phyloP scores from a whole-genome alignment of 2,113 vertebrate genomes.

The Lasiurus cinereus region DNA sequence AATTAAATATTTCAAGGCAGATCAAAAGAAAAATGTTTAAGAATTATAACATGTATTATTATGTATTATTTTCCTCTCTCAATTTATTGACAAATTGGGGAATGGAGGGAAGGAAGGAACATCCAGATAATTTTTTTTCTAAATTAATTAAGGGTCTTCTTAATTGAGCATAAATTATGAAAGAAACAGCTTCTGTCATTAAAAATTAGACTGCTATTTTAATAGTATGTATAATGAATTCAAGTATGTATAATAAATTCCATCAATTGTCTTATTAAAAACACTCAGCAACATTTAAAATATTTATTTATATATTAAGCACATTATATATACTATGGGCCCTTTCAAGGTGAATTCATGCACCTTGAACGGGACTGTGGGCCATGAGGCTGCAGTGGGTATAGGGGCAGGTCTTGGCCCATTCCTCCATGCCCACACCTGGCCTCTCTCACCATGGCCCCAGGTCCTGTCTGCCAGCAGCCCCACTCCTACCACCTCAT shows the following conservation, averaged over 20 bases:
- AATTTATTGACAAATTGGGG: background rate
- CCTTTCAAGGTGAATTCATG: too few species aligned
- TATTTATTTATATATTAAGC: background rate
- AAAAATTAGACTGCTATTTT: slow-evolving; percentile 34
- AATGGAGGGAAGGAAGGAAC: background rate
- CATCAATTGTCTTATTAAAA: slow-evolving; percentile 32
- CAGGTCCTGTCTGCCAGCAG: too few species aligned
- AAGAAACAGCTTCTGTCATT: slow-evolving; percentile 47
- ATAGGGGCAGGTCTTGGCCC: too few species aligned
- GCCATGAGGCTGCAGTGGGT: too few species aligned
- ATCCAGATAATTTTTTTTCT: background rate
- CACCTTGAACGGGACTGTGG: too few species aligned
- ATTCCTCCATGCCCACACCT: too few species aligned
- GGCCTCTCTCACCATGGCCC: too few species aligned
- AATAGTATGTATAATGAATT: background rate
- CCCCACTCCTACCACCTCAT: too few species aligned
- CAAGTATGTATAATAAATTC: background rate
- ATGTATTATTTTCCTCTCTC: slow-evolving; percentile 31
- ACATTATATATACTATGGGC: background rate
- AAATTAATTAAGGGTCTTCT: slow-evolving; percentile 38
- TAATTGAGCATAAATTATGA: slow-evolving; percentile 52
- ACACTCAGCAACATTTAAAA: background rate
- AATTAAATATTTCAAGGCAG: background rate
- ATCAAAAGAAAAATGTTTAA: slow-evolving; percentile 5
- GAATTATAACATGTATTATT: background rate